Evolutionary conservation across 2,888 invertebrate species (phyloP), one percentile per base, ranked within the genome.

Genomic region (Poecilobothrus nobilitatus): DNA sequence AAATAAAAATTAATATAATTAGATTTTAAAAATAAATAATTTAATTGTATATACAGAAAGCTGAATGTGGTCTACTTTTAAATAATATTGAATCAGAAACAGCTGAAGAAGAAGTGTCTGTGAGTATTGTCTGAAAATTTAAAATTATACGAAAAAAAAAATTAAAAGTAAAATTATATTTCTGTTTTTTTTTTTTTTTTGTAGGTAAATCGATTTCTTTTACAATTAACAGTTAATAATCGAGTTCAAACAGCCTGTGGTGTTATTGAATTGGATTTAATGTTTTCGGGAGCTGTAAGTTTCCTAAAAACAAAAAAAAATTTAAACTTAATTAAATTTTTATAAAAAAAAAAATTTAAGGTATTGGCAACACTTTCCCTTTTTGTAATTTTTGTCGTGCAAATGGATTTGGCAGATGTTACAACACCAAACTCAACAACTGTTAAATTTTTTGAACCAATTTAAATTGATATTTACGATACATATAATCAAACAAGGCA

Each of bases 211-310:
- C 73, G 74, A 1, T 79, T 78, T 69, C 71, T 79, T 27, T 63
- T 78, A 64, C 78, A 79, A 37, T 69, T 79, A 1, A 71, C 75
- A 68, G 72, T 73, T 1, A 71, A 71, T 33, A 73, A 75, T 33
- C 71, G 71, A 1, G 69, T 71, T 7, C 69, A 73, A 6, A 71
- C 73, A 2, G 77, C 76, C 2, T 78, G 76, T 68, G 78, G 78
- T 7, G 72, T 80, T 12, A 71, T 80, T 18, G 76, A 77, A 37
- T 64, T 80, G 72, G 78, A 80, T 71, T 75, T 78, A 12, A 72
- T 75, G 12, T 74, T 76, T 1, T 9, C 79, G 71, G 76, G 78
- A 53, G 76, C 78, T 69, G 80, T 79, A 75, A 75, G 61, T 63
- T 9, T 33, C 2, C 63, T 12, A 5, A 12, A 5, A 12, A 41